Conservation (phyloP, 2,888 invertebrate genomes). For the Unio delphinus region DNA sequence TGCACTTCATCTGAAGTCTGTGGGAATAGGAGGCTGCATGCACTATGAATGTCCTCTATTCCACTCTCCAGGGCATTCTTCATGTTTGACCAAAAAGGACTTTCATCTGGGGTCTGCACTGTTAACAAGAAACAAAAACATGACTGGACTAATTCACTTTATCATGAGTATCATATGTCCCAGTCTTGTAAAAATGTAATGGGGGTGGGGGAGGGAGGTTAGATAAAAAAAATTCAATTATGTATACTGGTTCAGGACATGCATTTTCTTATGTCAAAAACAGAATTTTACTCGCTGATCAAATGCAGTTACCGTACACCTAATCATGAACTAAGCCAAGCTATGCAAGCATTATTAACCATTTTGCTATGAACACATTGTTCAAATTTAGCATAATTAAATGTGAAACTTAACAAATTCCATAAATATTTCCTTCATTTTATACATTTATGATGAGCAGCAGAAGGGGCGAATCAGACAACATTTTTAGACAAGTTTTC, state of each 20-base stretch:
- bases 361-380: too few relatives aligned
- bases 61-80: conserved; percentile 31
- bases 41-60: conserved; percentile 39
- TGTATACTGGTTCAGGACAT: not conserved
- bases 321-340: too few relatives aligned
- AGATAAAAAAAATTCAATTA: not conserved
- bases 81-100: conserved; percentile 42
- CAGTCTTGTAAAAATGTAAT: not conserved
- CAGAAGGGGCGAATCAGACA: too few relatives aligned
- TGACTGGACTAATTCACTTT: not conserved
- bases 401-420: too few relatives aligned
- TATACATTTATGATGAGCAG: too few relatives aligned
- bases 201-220: too few relatives aligned
- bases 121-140: conserved; percentile 8
- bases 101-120: conserved; percentile 56
- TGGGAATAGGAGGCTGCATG: conserved; percentile 55
- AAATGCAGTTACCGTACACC: too few relatives aligned
- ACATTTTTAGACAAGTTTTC: too few relatives aligned
- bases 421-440: too few relatives aligned
- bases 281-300: not conserved
- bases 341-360: too few relatives aligned
- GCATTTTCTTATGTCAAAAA: not conserved
- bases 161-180: not conserved
- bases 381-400: too few relatives aligned
- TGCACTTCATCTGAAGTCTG: conserved; percentile 48